Evolutionary conservation across 2,113 vertebrate genomes (phyloP), one percentile per base, ranked within the genome.

Genomic region (Accipiter virgatus): DNA sequence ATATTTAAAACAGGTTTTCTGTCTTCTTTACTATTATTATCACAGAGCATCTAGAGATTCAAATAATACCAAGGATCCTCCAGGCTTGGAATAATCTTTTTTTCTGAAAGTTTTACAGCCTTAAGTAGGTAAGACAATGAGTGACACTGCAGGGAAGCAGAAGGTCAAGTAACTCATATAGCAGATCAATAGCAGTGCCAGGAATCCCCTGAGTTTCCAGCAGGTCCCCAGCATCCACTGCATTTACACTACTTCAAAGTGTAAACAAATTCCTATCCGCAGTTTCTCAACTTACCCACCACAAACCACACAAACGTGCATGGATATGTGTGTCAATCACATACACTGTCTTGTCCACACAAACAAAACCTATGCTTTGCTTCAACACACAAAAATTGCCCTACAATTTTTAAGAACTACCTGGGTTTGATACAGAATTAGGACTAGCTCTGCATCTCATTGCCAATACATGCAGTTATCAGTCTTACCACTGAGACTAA

Each of bases 21-120:
- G 38, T 58, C 65, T 93, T 74, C 65, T 91, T 81, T 47, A 59
- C 31, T 94, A 26, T 77, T 71, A 56, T 81, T 80, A 85, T 70
- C 74, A 86, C 36, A 80, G 71, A 85, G 8, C 40, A 87, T 79
- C 71, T 73, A 58, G 79, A 94, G 58, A 43, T 81, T 78, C 72
- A 79, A 94, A 56, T 42, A 86, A 81, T 31, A 88, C 32, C 63
- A 71, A 36, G 10, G n/a, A 80, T 70, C 67, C 68, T 74, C 13
- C 5, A 3, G 61, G 77, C 74, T 84, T 63, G 55, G 61, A 86
- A 75, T 74, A 81, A 84, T 68, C 56, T 47, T 71, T 79, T 79
- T 83, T 78, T 81, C 65, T 72, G 50, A 56, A 95, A 74, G 79
- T n/a, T 80, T 88, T 94, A 42, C 29, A 59, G 10, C 63, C 21